Conservation (phyloP, 2,113 vertebrate species). For the Corapipo altera region DNA sequence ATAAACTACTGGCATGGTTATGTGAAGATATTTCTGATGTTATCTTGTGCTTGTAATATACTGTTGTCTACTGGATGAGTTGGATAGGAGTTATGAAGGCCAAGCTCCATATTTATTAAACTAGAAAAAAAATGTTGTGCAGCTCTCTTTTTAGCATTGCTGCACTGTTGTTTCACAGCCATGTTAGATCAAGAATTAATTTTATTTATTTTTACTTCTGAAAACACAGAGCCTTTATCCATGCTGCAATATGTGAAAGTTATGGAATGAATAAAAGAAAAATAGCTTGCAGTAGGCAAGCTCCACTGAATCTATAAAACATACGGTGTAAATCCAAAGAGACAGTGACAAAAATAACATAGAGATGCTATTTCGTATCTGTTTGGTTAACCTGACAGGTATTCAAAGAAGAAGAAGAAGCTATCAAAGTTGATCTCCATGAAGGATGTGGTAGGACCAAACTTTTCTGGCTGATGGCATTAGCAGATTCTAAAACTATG, state of each 20-base stretch:
- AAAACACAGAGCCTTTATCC: background rate
- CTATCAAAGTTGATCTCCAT: constrained; percentile 98
- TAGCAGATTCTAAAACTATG: constrained; percentile 99
- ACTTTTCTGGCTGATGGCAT: constrained; percentile 98
- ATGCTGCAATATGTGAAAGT: background rate
- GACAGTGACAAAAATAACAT: background rate
- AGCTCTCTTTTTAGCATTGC: background rate
- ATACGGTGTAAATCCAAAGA: background rate
- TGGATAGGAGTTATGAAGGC: background rate
- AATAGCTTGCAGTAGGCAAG: background rate
- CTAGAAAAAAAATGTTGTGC: background rate
- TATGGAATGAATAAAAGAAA: background rate
- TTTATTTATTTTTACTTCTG: background rate
- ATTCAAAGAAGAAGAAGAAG: constrained; percentile 99
- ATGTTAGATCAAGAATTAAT: background rate
- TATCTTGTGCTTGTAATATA: background rate
- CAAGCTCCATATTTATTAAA: background rate
- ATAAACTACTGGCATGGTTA: background rate
- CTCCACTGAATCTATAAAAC: background rate
- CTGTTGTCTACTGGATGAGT: background rate
- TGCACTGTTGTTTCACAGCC: background rate
- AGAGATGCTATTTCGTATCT: background rate
- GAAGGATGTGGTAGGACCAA: constrained; percentile 98
- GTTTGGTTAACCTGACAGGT: constrained; percentile 78
- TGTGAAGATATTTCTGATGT: background rate